Evolutionary conservation across 2,888 invertebrate species (phyloP).

Genomic region (Scaptomyza parva): DNA sequence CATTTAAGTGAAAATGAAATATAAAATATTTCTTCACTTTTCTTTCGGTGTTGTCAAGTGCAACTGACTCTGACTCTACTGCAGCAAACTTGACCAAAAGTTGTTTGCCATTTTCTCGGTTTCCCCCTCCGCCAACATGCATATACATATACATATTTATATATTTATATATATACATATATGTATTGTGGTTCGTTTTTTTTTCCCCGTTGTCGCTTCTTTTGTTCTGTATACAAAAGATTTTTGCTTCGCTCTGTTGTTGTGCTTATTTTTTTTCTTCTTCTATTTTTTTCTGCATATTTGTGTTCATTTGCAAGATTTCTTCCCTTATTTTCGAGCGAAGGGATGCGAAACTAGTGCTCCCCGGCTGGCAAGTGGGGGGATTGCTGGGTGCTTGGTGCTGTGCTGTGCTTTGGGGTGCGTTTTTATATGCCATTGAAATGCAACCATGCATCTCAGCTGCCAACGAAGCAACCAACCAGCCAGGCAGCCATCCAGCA

Average conservation of each 20-base stretch:
- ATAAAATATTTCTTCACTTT: background rate
- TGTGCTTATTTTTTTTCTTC: slow-evolving; percentile 50
- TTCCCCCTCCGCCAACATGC: slow-evolving; percentile 22
- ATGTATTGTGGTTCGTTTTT: slow-evolving; percentile 16
- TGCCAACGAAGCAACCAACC: slow-evolving; percentile 13
- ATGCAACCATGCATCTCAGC: slow-evolving; percentile 74
- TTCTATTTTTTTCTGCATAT: slow-evolving; percentile 61
- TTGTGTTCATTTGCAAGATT: slow-evolving; percentile 79
- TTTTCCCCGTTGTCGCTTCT: slow-evolving; percentile 55
- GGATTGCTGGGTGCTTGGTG: slow-evolving; percentile 7
- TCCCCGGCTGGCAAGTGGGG: slow-evolving; percentile 46
- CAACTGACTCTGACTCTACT: slow-evolving; percentile 41
- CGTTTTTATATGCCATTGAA: slow-evolving; percentile 73
- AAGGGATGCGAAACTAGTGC: slow-evolving; percentile 45
- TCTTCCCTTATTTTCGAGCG: slow-evolving; percentile 76
- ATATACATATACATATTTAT: background rate
- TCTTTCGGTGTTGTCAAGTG: slow-evolving; percentile 27
- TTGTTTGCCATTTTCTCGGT: slow-evolving; percentile 54
- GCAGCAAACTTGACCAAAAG: slow-evolving; percentile 60
- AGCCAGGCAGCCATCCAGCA: background rate
- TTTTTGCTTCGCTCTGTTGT: slow-evolving; percentile 53
- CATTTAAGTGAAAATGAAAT: background rate
- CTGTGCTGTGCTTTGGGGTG: slow-evolving; percentile 48
- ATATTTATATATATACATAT: slow-evolving; percentile 15
- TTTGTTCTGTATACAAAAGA: slow-evolving; percentile 80